Evolutionary conservation across 2,888 invertebrate genomes (phyloP), one percentile per base, ranked within the genome.

Genomic region (Asteroscopus sphinx): DNA sequence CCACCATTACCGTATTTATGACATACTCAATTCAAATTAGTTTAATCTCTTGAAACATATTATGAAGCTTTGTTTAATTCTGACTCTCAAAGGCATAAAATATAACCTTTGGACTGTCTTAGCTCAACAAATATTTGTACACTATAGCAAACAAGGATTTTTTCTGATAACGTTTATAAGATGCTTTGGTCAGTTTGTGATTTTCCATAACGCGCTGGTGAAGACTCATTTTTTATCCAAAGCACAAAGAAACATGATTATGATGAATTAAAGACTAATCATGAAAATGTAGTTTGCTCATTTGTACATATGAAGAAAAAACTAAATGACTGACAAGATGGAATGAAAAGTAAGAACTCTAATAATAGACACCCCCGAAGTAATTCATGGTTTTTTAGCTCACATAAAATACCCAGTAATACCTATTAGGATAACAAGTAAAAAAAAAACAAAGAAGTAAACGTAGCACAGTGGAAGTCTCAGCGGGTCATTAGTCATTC

Each of bases 201-300:
- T 65, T 62, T 64, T 68, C 44, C 64, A 36, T 36, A 7, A 3
- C 32, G 9, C 9, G 8, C 9, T n/a, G n/a, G 17, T n/a, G 8
- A 8, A 25, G 15, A n/a, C 3, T n/a, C 25, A 9, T 35, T 55
- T 68, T 62, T 63, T 56, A 35, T 39, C 45, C 30, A 39, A 46
- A 21, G 9, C 30, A 28, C 25, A 48, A 59, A 61, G 32, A 44
- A 32, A 44, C 15, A 13, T 33, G 40, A 61, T 53, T 15, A 39
- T 44, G 9, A 35, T 39, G n/a, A 33, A 44, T 54, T 40, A 40
- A 48, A 61, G 28, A 17, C 40, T 35, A 36, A 48, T 68, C 15
- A 25, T 49, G 32, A 65, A 17, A 32, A 1, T 16, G 16, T 25
- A 7, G 7, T 17, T 45, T 44, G 8, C 28, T 16, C n/a, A 11